Evolutionary conservation across 1,140 invertebrate genomes (phyloP), one percentile per base, ranked within the genome.

Genomic region (Gryllus bimaculatus): DNA sequence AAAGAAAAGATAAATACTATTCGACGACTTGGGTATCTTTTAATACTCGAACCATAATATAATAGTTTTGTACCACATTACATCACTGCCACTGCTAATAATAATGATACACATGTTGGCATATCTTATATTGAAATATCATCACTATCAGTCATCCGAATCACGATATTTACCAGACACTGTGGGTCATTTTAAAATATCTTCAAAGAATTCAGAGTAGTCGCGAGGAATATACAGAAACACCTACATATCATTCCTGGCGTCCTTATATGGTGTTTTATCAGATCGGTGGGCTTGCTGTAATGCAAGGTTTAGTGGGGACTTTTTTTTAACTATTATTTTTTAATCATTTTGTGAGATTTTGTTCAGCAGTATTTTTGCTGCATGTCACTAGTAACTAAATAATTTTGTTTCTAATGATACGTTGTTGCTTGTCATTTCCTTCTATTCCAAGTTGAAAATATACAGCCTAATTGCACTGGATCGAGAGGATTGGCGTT

Each of bases 11-110:
- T 5, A 76, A 26, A n/a, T 21, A n/a, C 3, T 3, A 76, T 21
- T 76, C 75, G 39, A 15, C 75, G 75, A 76, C 75, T 21, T 76
- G 3, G n/a, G 66, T 76, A 76, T 26, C 4, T 76, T 76, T 76
- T 76, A 76, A 76, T 21, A 76, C 3, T 47, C 39, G 7, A 76
- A 3, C 7, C 75, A 26, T 47, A 21, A 5, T 76, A 13, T 76
- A 15, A n/a, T n/a, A n/a, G n/a, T n/a, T n/a, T n/a, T 76, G 13
- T 76, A 76, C n/a, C n/a, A n/a, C n/a, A n/a, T n/a, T n/a, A n/a
- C n/a, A 76, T 76, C 21, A 15, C 75, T 47, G 13, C 13, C 2
- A 15, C n/a, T 7, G 13, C 21, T 21, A 76, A 76, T 47, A 76
- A 47, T 76, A 5, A 76, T 76, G n/a, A 26, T 7, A 21, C 13